These are phyloP conservation scores for Anagyrus pseudococci DNA, from an alignment of 2,888 invertebrate species.

Conservation along the genomic window DNA sequence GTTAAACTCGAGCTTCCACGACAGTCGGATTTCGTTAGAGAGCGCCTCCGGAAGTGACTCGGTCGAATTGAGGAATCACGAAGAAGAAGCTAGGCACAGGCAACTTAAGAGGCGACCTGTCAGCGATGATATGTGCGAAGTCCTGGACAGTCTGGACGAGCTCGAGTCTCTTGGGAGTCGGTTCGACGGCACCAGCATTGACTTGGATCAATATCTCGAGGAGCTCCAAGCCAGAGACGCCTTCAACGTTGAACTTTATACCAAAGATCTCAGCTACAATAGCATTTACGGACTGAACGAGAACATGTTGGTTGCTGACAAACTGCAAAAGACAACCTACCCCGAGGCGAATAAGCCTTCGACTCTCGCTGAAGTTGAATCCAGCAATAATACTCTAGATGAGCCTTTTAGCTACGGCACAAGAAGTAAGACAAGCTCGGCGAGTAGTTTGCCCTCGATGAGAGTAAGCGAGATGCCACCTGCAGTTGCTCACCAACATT, in stretches of 20 bases:
- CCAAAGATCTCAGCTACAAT: slow-evolving; percentile 56
- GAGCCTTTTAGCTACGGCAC: slow-evolving; percentile 48
- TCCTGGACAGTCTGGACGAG: slow-evolving; percentile 69
- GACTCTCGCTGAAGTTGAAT: background rate
- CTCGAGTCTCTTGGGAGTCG: slow-evolving; percentile 68
- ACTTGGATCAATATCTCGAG: slow-evolving; percentile 73
- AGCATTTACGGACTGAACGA: slow-evolving; percentile 56
- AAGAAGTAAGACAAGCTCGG: slow-evolving; percentile 54
- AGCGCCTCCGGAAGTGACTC: slow-evolving; percentile 62
- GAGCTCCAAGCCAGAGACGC: slow-evolving; percentile 68
- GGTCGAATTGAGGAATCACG: slow-evolving; percentile 66
- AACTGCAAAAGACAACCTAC: slow-evolving; percentile 49
- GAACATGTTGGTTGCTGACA: slow-evolving; percentile 49
- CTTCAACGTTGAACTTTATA: slow-evolving; percentile 57
- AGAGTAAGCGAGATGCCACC: slow-evolving; percentile 54
- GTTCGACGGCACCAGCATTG: slow-evolving; percentile 68
- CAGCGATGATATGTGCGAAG: slow-evolving; percentile 69
- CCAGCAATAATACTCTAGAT: slow-evolving; percentile 42
- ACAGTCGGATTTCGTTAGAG: slow-evolving; percentile 52
- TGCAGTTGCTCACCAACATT: slow-evolving; percentile 53
- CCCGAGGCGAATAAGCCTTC: slow-evolving; percentile 44
- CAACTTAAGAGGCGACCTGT: slow-evolving; percentile 76
- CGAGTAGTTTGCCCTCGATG: slow-evolving; percentile 57
- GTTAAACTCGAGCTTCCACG: slow-evolving; percentile 50
- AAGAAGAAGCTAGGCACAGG: slow-evolving; percentile 65